Evolutionary conservation across 2,888 invertebrate species (phyloP).

Genomic region (Leptinotarsa haldemani): DNA sequence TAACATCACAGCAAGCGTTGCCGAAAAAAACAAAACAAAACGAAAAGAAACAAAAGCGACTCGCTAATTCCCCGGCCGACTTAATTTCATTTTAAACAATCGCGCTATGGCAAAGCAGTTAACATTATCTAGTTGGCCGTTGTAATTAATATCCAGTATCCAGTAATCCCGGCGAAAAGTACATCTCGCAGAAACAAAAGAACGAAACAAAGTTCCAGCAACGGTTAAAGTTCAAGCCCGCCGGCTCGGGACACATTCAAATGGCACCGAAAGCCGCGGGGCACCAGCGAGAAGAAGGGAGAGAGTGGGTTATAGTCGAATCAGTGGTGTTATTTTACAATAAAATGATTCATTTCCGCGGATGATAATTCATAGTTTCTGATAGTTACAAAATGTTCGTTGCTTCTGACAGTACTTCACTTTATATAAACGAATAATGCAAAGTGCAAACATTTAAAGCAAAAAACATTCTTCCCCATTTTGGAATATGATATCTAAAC

Average conservation of each 20-base stretch:
- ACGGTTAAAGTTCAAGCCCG: conserved; percentile 51
- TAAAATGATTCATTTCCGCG: too few species aligned
- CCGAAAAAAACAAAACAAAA: conserved; percentile 28
- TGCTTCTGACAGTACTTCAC: too few species aligned
- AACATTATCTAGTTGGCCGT: conserved; percentile 44
- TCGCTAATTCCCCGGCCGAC: conserved; percentile 39
- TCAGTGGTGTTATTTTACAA: too few species aligned
- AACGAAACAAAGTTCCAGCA: conserved; percentile 49
- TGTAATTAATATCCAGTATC: conserved; percentile 52
- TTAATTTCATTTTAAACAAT: conserved; percentile 50
- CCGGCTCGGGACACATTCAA: conserved; percentile 60
- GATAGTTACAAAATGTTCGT: too few species aligned
- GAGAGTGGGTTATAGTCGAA: background rate
- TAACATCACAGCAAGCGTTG: conserved; percentile 32
- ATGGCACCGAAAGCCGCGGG: conserved; percentile 58
- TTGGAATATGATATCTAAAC: too few species aligned
- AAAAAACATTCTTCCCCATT: too few species aligned
- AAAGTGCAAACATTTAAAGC: too few species aligned
- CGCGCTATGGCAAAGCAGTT: conserved; percentile 44
- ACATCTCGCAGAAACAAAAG: conserved; percentile 47
- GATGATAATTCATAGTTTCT: too few species aligned
- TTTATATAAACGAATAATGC: too few species aligned
- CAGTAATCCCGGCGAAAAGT: conserved; percentile 42
- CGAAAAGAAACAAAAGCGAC: conserved; percentile 31
- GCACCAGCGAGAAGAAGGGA: conserved; percentile 38